These are phyloP conservation scores for Neocrepidodera transversa DNA, from an alignment of 2,888 invertebrate species.

Conservation along the genomic window DNA sequence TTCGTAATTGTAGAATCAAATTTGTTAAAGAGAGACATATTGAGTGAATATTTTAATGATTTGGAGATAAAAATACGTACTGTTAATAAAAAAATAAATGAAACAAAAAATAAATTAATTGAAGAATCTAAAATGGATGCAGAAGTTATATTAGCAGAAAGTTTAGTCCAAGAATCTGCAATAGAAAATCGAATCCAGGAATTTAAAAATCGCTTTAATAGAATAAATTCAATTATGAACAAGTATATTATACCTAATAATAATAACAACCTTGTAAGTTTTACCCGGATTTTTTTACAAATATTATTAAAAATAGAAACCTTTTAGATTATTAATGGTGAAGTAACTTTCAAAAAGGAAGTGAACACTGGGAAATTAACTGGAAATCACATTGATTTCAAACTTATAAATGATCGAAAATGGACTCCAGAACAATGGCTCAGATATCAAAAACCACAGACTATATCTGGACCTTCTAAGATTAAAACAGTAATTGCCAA, in stretches of 20 bases:
- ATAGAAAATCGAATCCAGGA: constrained; percentile 28
- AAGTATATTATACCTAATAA: constrained; percentile 12
- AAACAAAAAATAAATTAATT: constrained; percentile 21
- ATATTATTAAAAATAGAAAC: too few species aligned
- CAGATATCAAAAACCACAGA: constrained; percentile 48
- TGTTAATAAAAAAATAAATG: constrained; percentile 34
- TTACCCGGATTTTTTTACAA: not conserved
- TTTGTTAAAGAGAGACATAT: constrained; percentile 32
- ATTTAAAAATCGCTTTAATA: constrained; percentile 26
- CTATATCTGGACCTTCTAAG: constrained; percentile 45
- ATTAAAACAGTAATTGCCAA: constrained; percentile 38
- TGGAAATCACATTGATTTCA: constrained; percentile 42
- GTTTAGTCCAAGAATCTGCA: constrained; percentile 23
- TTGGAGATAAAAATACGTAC: constrained; percentile 42
- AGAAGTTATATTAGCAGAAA: constrained; percentile 16
- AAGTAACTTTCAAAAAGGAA: constrained; percentile 41
- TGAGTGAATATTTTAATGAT: constrained; percentile 44
- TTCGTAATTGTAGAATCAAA: constrained; percentile 31
- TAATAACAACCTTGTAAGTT: constrained; percentile 36
- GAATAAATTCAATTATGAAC: constrained; percentile 23
- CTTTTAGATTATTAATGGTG: constrained; percentile 44
- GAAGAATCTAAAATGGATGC: not conserved
- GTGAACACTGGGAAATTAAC: constrained; percentile 38
- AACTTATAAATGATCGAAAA: constrained; percentile 44
- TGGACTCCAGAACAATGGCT: constrained; percentile 52